These are phyloP conservation scores for human DNA, from an alignment of 2,113 vertebrate species.

Conservation along the genomic window GRCh38 chr18:52385001-52385500, in stretches of 20 bases:
- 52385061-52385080: conserved; percentile 31
- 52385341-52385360: too few species aligned
- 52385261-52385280: background rate
- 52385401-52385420: too few species aligned
- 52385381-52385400: too few species aligned
- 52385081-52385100: background rate
- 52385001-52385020: background rate
- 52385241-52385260: background rate
- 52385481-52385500: too few species aligned
- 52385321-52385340: too few species aligned
- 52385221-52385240: background rate
- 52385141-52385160: conserved; percentile 6
- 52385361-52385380: too few species aligned
- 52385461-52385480: too few species aligned
- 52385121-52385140: conserved; percentile 49
- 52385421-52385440: too few species aligned
- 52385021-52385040: background rate
- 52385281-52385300: too few species aligned
- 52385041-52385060: background rate
- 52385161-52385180: background rate
- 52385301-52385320: too few species aligned
- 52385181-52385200: background rate
- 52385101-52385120: conserved; percentile 66
- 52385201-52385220: background rate
- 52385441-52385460: too few species aligned